Evolutionary conservation across 2,888 invertebrate genomes (phyloP), one percentile per base, ranked within the genome.

Genomic region (Amaurobius ferox): DNA sequence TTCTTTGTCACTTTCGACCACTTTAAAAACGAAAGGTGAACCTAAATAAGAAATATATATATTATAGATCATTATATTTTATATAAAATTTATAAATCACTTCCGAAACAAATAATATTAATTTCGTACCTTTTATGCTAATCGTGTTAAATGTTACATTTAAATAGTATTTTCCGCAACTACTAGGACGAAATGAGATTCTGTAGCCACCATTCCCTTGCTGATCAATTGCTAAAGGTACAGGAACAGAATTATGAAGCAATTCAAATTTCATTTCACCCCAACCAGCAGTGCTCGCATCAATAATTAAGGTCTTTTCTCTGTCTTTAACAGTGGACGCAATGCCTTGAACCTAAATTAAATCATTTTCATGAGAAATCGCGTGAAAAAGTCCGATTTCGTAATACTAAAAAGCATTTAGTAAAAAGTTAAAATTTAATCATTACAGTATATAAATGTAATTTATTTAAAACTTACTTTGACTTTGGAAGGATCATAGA

Each of bases 111-210:
- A 62, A 23, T 62, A 23, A 23, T 2, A 44, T 2, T 9, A 16
- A 2, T 7, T 44, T 16, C 44, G 28, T 72, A 88, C 88, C 88
- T 88, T 86, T 87, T 11, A 88, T 48, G 23, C 77, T 73, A 40
- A 83, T 76, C 13, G 97, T 98, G 89, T 95, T 96, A 89, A 98
- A 96, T 85, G 94, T 93, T 90, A 97, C 96, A 92, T 97, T 97
- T 90, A 99, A 95, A 88, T 97, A 93, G 92, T 99, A 97, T 88
- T 97, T 97, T 90, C 98, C 98, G 89, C 97, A 97, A 93, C 97
- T 97, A 66, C 94, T 94, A 5, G 98, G 97, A 40, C 96, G 95
- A 92, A 98, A 98, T 92, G 98, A 96, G 89, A 97, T 95, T 89
- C 95, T 95, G 92, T 96, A 97, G 89, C 96, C 95, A 3, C 89